phyloP scores from a whole-genome alignment of 2,113 vertebrate genomes.

The Dasyurus viverrinus region DNA sequence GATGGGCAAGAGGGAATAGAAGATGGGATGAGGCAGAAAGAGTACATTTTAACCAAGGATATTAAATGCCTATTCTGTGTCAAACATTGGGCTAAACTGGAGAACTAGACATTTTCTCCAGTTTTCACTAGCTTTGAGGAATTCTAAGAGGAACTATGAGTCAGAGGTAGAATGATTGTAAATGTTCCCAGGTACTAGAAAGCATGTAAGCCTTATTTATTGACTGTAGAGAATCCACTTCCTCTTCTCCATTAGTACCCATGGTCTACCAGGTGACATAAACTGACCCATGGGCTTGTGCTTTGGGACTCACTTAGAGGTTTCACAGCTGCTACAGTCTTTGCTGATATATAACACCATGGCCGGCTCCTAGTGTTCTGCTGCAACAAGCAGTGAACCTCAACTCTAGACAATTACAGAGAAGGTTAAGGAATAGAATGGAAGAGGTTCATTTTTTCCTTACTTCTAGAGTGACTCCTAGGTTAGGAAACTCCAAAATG shows the following conservation, averaged over 20 bases:
- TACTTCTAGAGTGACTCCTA: neutral
- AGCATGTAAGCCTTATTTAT: neutral
- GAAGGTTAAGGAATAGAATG: neutral
- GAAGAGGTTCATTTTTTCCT: neutral
- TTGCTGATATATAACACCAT: neutral
- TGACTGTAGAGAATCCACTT: neutral
- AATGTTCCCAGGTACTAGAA: neutral
- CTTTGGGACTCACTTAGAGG: neutral
- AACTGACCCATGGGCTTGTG: neutral
- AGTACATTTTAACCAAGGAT: too few species aligned
- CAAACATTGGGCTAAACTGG: neutral
- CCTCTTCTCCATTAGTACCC: neutral
- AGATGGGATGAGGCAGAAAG: too few species aligned
- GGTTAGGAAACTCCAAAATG: neutral
- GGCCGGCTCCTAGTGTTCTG: too few species aligned
- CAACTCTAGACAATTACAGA: neutral
- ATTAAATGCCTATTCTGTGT: neutral
- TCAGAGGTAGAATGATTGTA: neutral
- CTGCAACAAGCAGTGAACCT: neutral
- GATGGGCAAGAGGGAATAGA: too few species aligned
- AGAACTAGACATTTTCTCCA: neutral
- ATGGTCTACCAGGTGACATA: neutral
- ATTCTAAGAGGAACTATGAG: neutral
- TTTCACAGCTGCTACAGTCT: neutral
- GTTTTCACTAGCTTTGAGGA: neutral